phyloP scores from a whole-genome alignment of 2,113 vertebrate species.

The Bagarius yarrelli region DNA sequence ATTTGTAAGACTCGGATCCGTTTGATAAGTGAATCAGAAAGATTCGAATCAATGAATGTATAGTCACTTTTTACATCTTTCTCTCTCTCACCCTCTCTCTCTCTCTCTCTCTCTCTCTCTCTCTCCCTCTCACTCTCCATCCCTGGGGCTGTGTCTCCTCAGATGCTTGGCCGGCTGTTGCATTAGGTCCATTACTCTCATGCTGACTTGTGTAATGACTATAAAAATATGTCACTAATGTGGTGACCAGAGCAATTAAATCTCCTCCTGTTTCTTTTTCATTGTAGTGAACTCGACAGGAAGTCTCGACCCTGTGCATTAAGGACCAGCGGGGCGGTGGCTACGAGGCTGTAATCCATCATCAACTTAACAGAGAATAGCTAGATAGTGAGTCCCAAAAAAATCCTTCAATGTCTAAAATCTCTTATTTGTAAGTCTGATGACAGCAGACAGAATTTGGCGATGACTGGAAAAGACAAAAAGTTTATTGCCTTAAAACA shows the following conservation, averaged over 20 bases:
- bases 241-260: slow-evolving; percentile 44
- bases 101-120: neutral
- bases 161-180: slow-evolving; percentile 34
- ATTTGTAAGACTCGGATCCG: no score
- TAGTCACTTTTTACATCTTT: neutral
- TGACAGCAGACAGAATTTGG: neutral
- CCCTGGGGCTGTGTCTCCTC: slow-evolving; percentile 28
- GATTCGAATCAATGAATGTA: no score
- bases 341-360: neutral
- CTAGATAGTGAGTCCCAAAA: neutral
- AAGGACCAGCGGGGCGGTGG: slow-evolving; percentile 7
- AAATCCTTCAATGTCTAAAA: neutral
- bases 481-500: neutral
- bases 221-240: slow-evolving; percentile 41
- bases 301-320: slow-evolving; percentile 10
- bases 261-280: slow-evolving; percentile 14
- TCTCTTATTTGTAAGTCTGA: neutral
- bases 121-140: slow-evolving; percentile 15
- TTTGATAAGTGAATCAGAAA: no score
- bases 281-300: slow-evolving; percentile 3
- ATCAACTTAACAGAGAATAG: neutral
- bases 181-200: slow-evolving; percentile 51
- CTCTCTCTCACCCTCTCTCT: neutral
- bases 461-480: neutral
- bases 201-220: slow-evolving; percentile 46